Evolutionary conservation across 2,888 invertebrate genomes (phyloP).

Genomic region (Caenorhabditis wallacei): DNA sequence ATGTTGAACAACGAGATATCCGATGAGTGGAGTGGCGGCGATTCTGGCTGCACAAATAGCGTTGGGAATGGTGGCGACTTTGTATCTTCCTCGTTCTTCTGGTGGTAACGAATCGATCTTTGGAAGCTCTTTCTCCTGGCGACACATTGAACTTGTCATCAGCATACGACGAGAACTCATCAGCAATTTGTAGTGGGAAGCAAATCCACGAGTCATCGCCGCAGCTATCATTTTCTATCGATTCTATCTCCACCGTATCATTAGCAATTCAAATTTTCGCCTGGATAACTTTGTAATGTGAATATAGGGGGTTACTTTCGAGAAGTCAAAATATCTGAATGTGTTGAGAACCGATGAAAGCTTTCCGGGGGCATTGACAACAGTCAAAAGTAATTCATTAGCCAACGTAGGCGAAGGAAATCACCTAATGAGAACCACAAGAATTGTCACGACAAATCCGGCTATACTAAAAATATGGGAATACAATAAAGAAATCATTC

Average conservation of each 20-base stretch:
- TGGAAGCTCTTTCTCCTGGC: slow-evolving; percentile 1
- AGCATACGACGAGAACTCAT: not conserved
- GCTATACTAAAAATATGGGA: slow-evolving; percentile 48
- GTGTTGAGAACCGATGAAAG: not conserved
- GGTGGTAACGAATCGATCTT: slow-evolving; percentile 28
- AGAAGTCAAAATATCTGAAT: slow-evolving; percentile 11
- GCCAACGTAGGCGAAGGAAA: slow-evolving; percentile 24
- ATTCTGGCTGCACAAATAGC: slow-evolving; percentile 92
- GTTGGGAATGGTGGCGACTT: slow-evolving; percentile 95
- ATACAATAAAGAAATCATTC: slow-evolving; percentile 24
- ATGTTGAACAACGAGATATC: slow-evolving; percentile 91
- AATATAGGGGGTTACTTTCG: not conserved
- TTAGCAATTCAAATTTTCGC: slow-evolving; percentile 23
- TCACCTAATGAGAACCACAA: slow-evolving; percentile 37
- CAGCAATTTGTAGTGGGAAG: not conserved
- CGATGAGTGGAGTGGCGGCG: slow-evolving; percentile 91
- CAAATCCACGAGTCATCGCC: not conserved
- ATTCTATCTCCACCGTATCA: slow-evolving; percentile 24
- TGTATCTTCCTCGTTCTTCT: slow-evolving; percentile 87
- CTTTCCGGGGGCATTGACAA: slow-evolving; percentile 6
- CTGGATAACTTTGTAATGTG: not conserved
- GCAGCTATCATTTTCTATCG: slow-evolving; percentile 1
- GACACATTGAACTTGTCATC: not conserved
- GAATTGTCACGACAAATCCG: slow-evolving; percentile 33
- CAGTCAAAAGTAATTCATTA: slow-evolving; percentile 55